A percentile compares a stretch with the other conserved stretches of the same genome.
Evolutionary conservation across 2,797 vertebrate genomes (phyloP).

Genomic region (Anomalospiza imberbis): DNA sequence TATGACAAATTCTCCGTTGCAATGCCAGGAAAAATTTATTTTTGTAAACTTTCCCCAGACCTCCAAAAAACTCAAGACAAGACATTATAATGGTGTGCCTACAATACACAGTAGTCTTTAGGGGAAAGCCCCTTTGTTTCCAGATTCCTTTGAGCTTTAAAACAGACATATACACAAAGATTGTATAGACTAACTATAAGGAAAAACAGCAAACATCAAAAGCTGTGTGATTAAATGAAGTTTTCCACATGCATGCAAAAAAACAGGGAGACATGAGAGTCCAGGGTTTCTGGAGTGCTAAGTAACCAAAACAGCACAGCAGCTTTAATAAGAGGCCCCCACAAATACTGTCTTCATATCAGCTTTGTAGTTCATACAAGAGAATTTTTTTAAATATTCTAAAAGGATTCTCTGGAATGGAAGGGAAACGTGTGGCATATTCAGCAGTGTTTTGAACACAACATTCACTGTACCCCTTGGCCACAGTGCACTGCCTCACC

Average conservation of each 20-base stretch:
- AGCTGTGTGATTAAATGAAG: neutral
- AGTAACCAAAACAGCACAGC: neutral
- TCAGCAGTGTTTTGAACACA: neutral
- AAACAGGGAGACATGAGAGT: neutral
- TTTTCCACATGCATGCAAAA: neutral
- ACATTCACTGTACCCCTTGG: neutral
- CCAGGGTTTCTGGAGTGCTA: neutral
- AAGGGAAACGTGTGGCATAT: neutral
- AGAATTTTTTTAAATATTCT: neutral
- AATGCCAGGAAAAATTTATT: neutral
- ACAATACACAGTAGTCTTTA: neutral
- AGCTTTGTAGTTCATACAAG: neutral
- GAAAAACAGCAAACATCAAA: neutral
- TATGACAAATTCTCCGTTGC: neutral
- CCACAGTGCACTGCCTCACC: neutral
- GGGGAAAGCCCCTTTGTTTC: neutral
- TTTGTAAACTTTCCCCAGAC: neutral
- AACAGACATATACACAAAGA: neutral
- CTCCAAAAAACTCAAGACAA: neutral
- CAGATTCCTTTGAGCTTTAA: neutral
- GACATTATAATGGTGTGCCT: neutral
- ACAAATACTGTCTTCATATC: neutral
- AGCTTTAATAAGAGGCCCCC: neutral
- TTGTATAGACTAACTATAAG: neutral
- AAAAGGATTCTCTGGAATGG: neutral